A percentile compares a stretch with the other conserved stretches of the same genome.
Conservation (phyloP, 1,140 invertebrate species). For the Capitella teleta region DNA sequence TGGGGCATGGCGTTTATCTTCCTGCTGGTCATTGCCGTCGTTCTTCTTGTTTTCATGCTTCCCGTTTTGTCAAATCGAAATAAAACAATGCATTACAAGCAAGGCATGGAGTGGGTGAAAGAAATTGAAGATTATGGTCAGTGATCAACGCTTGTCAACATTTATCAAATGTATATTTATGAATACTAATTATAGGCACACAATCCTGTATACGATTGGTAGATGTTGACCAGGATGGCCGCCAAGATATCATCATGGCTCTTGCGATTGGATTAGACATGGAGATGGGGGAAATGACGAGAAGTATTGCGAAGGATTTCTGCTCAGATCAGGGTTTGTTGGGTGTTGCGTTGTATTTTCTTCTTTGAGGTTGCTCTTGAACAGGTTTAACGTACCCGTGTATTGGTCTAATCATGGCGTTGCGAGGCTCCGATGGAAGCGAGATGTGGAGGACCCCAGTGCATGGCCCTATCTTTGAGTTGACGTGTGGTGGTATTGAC, state of each 20-base stretch:
- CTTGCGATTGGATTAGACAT: not conserved
- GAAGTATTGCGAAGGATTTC: not conserved
- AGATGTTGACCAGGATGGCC: constrained; percentile 30
- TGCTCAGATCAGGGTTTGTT: not conserved
- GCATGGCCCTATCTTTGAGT: constrained; percentile 17
- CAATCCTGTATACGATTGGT: constrained; percentile 25
- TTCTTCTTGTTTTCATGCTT: too few species aligned
- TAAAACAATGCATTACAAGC: too few species aligned
- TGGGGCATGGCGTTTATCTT: too few species aligned
- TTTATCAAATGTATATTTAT: too few species aligned
- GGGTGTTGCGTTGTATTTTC: not conserved
- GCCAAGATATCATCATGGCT: constrained; percentile 24
- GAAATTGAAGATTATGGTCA: too few species aligned
- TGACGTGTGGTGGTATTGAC: constrained; percentile 29
- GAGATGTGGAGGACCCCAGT: constrained; percentile 23
- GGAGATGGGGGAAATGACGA: not conserved
- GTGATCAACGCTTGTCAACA: too few species aligned
- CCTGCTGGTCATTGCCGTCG: too few species aligned
- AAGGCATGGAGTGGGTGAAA: too few species aligned
- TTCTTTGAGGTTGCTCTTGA: not conserved
- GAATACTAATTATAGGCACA: not conserved
- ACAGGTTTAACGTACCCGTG: constrained; percentile 16
- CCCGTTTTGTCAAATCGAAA: too few species aligned
- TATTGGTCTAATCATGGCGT: constrained; percentile 18
- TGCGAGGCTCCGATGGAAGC: constrained; percentile 29